Evolutionary conservation across 2,113 vertebrate species (phyloP).

Genomic region (Microtus montanus): DNA sequence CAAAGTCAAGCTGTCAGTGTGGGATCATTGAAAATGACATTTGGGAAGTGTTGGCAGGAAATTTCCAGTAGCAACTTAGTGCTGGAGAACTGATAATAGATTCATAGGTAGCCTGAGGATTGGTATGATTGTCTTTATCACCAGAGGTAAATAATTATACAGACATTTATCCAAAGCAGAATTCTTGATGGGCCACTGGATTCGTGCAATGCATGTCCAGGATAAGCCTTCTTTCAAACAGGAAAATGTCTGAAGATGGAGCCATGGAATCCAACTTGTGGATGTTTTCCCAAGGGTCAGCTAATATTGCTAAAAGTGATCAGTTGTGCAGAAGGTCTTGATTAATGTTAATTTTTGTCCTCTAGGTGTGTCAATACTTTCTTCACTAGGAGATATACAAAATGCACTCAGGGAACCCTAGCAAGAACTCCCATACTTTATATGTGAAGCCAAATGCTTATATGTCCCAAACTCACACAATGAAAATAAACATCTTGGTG

Average conservation of each 20-base stretch:
- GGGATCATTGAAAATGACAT: background rate
- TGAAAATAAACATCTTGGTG: background rate
- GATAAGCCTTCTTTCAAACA: background rate
- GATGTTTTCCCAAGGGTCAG: background rate
- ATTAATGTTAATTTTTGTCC: background rate
- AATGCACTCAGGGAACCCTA: background rate
- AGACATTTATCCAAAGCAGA: background rate
- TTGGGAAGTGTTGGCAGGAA: background rate
- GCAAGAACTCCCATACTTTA: background rate
- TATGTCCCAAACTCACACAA: background rate
- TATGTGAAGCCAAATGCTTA: background rate
- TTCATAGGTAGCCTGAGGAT: background rate
- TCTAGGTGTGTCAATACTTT: background rate
- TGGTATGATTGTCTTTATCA: background rate
- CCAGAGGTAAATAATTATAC: background rate
- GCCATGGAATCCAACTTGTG: background rate
- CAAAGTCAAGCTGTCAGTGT: background rate
- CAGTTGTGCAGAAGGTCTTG: background rate
- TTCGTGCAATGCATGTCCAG: background rate
- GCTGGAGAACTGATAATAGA: background rate
- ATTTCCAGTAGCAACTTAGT: background rate
- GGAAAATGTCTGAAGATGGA: background rate
- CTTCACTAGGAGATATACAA: background rate
- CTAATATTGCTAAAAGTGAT: background rate
- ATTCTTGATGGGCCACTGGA: background rate